Base-by-base conservation (phyloP, 2,797 vertebrate genomes). In the Semaprochilodus insignis region DNA sequence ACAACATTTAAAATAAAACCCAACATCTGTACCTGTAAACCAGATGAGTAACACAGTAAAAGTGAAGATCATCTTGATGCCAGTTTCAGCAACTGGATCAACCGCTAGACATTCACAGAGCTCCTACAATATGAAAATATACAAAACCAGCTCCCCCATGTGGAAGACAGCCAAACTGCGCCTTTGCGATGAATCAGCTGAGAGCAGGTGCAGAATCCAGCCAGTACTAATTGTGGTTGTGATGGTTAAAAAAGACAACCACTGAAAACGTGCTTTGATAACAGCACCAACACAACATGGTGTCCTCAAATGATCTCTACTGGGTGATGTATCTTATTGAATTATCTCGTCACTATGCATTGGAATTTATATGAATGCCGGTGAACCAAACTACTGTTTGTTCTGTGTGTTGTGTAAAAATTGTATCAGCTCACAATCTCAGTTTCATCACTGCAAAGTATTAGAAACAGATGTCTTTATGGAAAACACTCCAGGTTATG, bases 1-100 rank as follows among this genome's bases (percentile, higher is more conserved):
- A 48, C 44, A 11, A 10, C 44, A 11, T 48, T 48, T 40, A 11
- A 48, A 48, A 48, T 48, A 13, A 11, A 48, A 13, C 10, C 1
- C 36, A 36, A 40, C 2, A 21, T 1, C 31, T 31, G 10, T 81
- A 85, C 83, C 83, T 60, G 72, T n/a, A 23, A 48, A 10, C 5
- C 19, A 60, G 21, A 54, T 27, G 6, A 36, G 73, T 5, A 17
- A 62, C 51, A 34, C 25, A 62, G 55, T 54, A 31, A 82, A 31
- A 21, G 23, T 31, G 60, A 27, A 40, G 15, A 25, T 77, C 79
- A 82, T 82, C 55, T 27, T 74, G 62, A 23, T 14, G 8, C 19
- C 34, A 0, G 6, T 44, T 2, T 44, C 8, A n/a, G 1, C 17
- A 27, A 55, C 15, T 60, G 23, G 67, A 40, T 57, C 74, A 19